Evolutionary conservation across 1,140 invertebrate genomes (phyloP).

Genomic region (Pissodes strobi): DNA sequence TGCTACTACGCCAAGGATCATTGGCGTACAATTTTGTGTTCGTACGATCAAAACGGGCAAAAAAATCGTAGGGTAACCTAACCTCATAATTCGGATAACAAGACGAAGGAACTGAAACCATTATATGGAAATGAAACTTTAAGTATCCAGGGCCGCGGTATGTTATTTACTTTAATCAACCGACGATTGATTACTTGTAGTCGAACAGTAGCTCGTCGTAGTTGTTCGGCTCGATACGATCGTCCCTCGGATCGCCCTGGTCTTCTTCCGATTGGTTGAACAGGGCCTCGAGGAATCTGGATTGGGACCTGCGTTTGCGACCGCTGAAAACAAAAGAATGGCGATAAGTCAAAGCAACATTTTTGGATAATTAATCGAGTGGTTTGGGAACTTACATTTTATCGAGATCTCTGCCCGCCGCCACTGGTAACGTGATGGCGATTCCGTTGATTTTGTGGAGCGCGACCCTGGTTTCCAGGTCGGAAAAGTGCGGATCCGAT

Average conservation of each 20-base stretch:
- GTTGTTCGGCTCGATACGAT: constrained; percentile 5
- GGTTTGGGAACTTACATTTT: constrained; percentile 36
- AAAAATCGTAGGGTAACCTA: too few species aligned
- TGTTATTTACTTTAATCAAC: too few species aligned
- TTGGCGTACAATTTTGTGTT: too few species aligned
- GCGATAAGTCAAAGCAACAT: not conserved
- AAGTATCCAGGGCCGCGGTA: too few species aligned
- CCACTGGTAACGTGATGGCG: constrained; percentile 40
- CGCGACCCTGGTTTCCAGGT: constrained; percentile 38
- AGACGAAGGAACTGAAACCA: too few species aligned
- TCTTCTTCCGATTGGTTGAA: constrained; percentile 46
- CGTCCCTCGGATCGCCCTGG: constrained; percentile 33
- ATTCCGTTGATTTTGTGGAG: constrained; percentile 38
- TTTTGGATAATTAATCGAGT: not conserved
- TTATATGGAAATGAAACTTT: too few species aligned
- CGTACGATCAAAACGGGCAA: too few species aligned
- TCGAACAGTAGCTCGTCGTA: constrained; percentile 25
- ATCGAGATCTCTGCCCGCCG: constrained; percentile 32
- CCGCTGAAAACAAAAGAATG: constrained; percentile 34
- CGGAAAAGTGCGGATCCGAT: constrained; percentile 39
- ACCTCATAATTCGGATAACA: too few species aligned
- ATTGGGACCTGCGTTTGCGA: constrained; percentile 39
- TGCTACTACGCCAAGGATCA: too few species aligned
- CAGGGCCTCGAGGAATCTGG: constrained; percentile 36
- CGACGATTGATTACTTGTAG: too few species aligned